Evolutionary conservation across 2,797 vertebrate species (phyloP).

Genomic region (Urocyon cinereoargenteus): DNA sequence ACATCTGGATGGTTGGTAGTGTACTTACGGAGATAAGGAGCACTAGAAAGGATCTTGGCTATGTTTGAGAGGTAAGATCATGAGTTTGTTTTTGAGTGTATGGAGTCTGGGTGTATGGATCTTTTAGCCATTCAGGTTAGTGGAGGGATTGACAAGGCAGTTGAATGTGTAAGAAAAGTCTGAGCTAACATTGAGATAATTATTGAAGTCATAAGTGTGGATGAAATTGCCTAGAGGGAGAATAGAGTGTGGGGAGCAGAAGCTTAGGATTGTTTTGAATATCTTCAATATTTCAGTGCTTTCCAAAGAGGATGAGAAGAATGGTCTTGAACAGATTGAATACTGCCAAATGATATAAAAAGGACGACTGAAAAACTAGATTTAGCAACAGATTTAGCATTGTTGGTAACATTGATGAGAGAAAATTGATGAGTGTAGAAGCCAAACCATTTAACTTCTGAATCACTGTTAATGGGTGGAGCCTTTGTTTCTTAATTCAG

Average conservation of each 20-base stretch:
- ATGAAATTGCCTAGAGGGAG: background rate
- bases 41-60: background rate
- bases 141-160: slow-evolving; percentile 22
- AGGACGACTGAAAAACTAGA: slow-evolving; percentile 11
- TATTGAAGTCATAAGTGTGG: slow-evolving; percentile 20
- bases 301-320: background rate
- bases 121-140: slow-evolving; percentile 32
- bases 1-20: background rate
- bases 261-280: background rate
- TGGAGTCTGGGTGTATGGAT: background rate
- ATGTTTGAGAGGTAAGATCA: slow-evolving; percentile 25
- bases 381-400: slow-evolving; percentile 34
- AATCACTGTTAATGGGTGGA: background rate
- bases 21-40: background rate
- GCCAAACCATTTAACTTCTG: slow-evolving; percentile 13
- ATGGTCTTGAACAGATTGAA: slow-evolving; percentile 1
- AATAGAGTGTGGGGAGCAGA: background rate
- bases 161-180: slow-evolving; percentile 35
- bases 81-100: slow-evolving; percentile 51
- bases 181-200: background rate
- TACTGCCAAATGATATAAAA: slow-evolving; percentile 25
- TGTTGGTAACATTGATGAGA: background rate
- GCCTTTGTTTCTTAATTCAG: slow-evolving; percentile 59
- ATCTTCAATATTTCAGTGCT: slow-evolving; percentile 38
- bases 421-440: slow-evolving; percentile 40